Evolutionary conservation across 1,140 invertebrate species (phyloP), one percentile per base, ranked within the genome.

Genomic region (Muscidifurax raptorellus): DNA sequence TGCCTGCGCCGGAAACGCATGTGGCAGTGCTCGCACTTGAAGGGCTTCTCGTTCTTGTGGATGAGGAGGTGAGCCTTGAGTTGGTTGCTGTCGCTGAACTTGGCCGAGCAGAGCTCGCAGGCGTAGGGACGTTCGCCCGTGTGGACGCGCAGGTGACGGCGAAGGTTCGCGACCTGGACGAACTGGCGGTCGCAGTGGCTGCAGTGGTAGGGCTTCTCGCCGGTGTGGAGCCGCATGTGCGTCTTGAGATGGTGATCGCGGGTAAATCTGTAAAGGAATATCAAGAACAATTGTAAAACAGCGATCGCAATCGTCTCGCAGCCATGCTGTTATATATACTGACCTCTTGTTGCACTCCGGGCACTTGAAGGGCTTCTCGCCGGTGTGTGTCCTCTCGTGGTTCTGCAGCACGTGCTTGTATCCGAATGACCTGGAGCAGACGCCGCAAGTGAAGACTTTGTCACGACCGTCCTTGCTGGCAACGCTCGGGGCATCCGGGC

Each of bases 401-500:
- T 99, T 99, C 90, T 98, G 97, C 27, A 98, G 93, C 3, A 99
- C 98, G 91, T 99, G 98, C 90, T 99, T 99, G 93, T 99, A 98
- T 10, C 97, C 97, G 89, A 98, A 99, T 1, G 96, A 96, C 80
- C 97, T 95, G 66, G 96, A 96, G 92, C 98, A 99, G 5, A 97
- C 96, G 77, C 95, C 95, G 92, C 98, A 99, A 4, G 96, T 97
- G 92, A 99, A 99, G 4, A 96, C 95, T 90, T 97, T 97, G 87
- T 98, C 97, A 1, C 96, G 87, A 88, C 94, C 88, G 92, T 96
- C 91, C 92, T 94, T 90, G 87, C 90, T 28, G 90, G 92, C 80
- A 89, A 94, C 85, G 86, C 94, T 90, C 86, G 90, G 28, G 90
- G 92, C 81, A 89, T 94, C 86, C 86, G 94, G 69, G 90, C 93